These are phyloP conservation scores for Gisinianus flammeolus DNA, from an alignment of 2,888 invertebrate genomes.

Conservation along the genomic window DNA sequence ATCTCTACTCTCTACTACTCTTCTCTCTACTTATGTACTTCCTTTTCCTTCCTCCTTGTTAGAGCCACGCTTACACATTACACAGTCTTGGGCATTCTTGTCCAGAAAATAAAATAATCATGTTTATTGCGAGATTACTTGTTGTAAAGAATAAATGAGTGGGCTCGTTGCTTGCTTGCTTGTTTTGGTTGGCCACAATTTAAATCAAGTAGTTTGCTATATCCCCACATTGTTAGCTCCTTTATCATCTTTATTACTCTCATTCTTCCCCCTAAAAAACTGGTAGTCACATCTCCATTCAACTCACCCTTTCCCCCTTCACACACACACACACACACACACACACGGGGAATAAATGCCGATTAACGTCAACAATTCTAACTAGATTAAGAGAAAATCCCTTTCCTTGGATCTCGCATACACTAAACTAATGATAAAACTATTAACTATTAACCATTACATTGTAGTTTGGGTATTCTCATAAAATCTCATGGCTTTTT, in stretches of 20 bases:
- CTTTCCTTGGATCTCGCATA: neutral
- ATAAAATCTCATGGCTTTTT: neutral
- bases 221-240: too few relatives aligned
- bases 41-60: too few relatives aligned
- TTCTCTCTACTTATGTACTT: too few relatives aligned
- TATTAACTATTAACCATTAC: neutral
- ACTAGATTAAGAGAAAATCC: slow-evolving; percentile 27
- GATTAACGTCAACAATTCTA: slow-evolving; percentile 35
- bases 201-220: slow-evolving; percentile 31
- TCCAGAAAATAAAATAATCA: slow-evolving; percentile 42
- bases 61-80: slow-evolving; percentile 3
- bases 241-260: too few relatives aligned
- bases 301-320: neutral
- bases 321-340: slow-evolving; percentile 21
- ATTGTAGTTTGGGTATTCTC: neutral
- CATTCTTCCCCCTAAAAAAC: too few relatives aligned
- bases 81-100: slow-evolving; percentile 35
- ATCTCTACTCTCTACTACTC: neutral
- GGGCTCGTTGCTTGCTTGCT: too few relatives aligned
- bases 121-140: slow-evolving; percentile 33
- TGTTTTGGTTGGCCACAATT: slow-evolving; percentile 32
- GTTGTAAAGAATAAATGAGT: slow-evolving; percentile 42
- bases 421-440: neutral
- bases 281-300: slow-evolving; percentile 29
- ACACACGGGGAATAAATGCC: slow-evolving; percentile 39